Base-by-base conservation (phyloP, 1,140 invertebrate genomes). In the Drosophila ironensis region DNA sequence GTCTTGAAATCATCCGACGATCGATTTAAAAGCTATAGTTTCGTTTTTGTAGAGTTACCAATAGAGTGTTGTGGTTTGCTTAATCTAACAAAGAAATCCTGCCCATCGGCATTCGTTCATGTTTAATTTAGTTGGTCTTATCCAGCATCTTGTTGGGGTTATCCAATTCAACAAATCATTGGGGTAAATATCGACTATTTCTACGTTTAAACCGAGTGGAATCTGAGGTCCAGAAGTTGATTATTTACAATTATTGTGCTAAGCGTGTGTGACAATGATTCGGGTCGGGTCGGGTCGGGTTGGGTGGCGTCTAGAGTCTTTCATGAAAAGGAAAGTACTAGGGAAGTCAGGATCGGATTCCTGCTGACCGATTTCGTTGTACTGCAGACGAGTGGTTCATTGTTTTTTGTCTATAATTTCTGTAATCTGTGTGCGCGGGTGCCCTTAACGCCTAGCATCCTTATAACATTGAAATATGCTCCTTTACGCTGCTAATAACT, bases 101-200 rank as follows among this genome's bases (percentile, higher is more conserved):
- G 71, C 64, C 14, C 17, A n/a, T 17, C n/a, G 63, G 52, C 60
- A 38, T 56, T 69, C 25, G 33, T 33, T 57, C 14, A 60, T 61
- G 48, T 53, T 82, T 77, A 84, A 86, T 84, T 84, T 84, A 86
- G 73, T 86, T 84, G 73, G 80, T 84, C 78, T 86, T 84, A 80
- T 84, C 80, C 80, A 84, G 80, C 78, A 60, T 80, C 57, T 57
- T 77, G 60, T 54, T 47, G 68, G 45, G 51, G 25, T 66, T 71
- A 38, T 60, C 66, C 72, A 80, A 80, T 75, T 63, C 30, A 78
- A 69, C 64, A 73, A 59, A 50, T 60, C 69, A 61, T 71, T 71
- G 67, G 53, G 57, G 28, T 57, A 47, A 48, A 54, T 42, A 69
- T 68, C 50, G 54, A 61, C 11, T 70, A 51, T 59, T 20, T 41